Base-by-base conservation (phyloP, 2,888 invertebrate species). In the Cabera pusaria region DNA sequence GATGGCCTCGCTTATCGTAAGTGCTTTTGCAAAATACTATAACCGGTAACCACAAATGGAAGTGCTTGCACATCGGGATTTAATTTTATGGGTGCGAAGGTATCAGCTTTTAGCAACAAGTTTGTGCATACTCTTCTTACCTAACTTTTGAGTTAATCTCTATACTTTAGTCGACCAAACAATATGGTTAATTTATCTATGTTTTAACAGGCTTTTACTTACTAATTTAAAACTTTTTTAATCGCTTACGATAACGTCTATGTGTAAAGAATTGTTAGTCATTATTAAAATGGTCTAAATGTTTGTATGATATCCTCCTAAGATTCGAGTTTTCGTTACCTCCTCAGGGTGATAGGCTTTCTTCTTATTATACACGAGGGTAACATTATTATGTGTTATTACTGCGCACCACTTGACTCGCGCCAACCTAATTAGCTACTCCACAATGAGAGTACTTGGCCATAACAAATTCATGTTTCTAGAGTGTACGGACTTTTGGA, bases 291-390 rank as follows among this genome's bases (percentile, higher is more conserved):
- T n/a, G n/a, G n/a, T n/a, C n/a, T n/a, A n/a, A n/a, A n/a, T n/a
- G n/a, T n/a, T n/a, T n/a, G 12, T 17, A 19, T 31, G 8, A 22
- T 6, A 2, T 3, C 4, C 26, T 19, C 23, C 20, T 26, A 17
- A 11, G 9, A 11, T 23, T 28, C 18, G 12, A 40, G 27, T 23
- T 33, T 16, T 23, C 10, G 20, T 40, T 33, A 32, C 44, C 35
- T 40, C 47, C 43, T 41, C 36, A 22, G 36, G 38, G 43, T 44
- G 46, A 44, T 49, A 48, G 38, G 44, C 39, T 12, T 39, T 28
- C 39, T 41, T 37, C 33, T 41, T 36, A 48, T 46, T 49, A 49
- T 46, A 48, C 51, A 26, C 44, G 34, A 37, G 47, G 49, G 47
- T 37, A 44, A 32, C 34, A 39, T 47, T 40, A 33, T 34, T 39